These are phyloP conservation scores for Pituophis catenifer DNA, from an alignment of 2,113 vertebrate genomes.

Conservation along the genomic window DNA sequence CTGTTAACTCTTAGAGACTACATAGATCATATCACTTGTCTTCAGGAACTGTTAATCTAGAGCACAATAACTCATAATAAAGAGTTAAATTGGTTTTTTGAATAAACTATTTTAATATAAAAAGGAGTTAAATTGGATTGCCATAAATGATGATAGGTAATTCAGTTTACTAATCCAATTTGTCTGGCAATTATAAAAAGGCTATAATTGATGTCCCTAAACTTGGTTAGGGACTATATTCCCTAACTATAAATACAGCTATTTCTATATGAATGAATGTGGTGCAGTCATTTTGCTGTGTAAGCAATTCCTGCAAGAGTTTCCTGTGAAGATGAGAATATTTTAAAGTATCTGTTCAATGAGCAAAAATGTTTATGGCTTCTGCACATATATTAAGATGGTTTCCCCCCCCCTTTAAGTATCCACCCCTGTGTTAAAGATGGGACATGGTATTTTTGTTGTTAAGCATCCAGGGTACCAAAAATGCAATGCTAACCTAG, in stretches of 20 bases:
- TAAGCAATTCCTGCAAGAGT: neutral
- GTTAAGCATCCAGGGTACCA: neutral
- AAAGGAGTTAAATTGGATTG: neutral
- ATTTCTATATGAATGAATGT: neutral
- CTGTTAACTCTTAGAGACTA: neutral
- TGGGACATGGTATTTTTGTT: neutral
- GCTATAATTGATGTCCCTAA: neutral
- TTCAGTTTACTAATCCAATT: conserved; percentile 13
- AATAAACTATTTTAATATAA: neutral
- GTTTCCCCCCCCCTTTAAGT: neutral
- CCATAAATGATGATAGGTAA: conserved; percentile 8
- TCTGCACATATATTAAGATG: neutral
- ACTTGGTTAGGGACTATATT: neutral
- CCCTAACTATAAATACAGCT: too few species aligned
- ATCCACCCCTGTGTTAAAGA: neutral
- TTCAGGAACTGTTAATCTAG: conserved; percentile 9
- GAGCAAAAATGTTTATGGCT: neutral
- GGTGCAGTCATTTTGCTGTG: neutral
- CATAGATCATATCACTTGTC: neutral
- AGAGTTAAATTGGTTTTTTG: neutral
- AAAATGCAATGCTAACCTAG: neutral
- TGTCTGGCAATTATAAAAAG: conserved; percentile 14
- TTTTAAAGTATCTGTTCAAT: neutral
- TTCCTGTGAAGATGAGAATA: neutral
- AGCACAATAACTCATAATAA: neutral